Percentiles rank a stretch among this genome's conserved stretches.
Evolutionary conservation across 2,113 vertebrate genomes (phyloP).

Genomic region (Sebastes fasciatus): DNA sequence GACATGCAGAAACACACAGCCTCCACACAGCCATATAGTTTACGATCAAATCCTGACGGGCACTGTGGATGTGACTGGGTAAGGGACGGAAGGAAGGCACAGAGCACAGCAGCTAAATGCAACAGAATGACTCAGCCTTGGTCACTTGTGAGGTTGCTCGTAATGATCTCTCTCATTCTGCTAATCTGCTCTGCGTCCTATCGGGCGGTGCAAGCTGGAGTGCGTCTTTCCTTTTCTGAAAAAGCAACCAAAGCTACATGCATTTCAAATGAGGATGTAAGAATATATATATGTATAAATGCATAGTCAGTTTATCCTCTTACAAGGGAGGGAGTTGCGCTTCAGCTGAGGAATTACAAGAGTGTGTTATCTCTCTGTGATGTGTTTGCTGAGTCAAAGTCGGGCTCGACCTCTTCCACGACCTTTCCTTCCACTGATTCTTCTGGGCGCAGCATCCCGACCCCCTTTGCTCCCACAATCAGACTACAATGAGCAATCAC

Average conservation of each 20-base stretch:
- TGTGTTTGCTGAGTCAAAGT: conserved; percentile 55
- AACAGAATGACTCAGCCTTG: conserved; percentile 74
- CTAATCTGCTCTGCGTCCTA: conserved; percentile 69
- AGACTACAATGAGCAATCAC: conserved; percentile 75
- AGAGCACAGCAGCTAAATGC: conserved; percentile 47
- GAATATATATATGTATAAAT: conserved; percentile 24
- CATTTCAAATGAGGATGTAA: conserved; percentile 51
- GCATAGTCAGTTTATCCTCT: conserved; percentile 21
- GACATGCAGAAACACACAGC: conserved; percentile 35
- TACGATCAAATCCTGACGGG: conserved; percentile 51
- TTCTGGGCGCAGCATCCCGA: conserved; percentile 27
- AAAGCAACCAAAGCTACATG: conserved; percentile 16
- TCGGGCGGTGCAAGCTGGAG: conserved; percentile 54
- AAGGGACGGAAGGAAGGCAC: conserved; percentile 37
- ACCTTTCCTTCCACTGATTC: conserved; percentile 32
- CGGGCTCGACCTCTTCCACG: conserved; percentile 43
- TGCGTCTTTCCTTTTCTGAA: neutral
- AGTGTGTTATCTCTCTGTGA: conserved; percentile 31
- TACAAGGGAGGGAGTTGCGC: neutral
- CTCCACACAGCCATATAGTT: conserved; percentile 31
- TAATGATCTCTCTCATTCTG: conserved; percentile 71
- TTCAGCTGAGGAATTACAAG: conserved; percentile 32
- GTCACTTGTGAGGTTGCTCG: conserved; percentile 71
- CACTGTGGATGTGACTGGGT: conserved; percentile 31
- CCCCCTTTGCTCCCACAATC: conserved; percentile 56